Evolutionary conservation across 2,888 invertebrate genomes (phyloP).

Genomic region (Ctena decussata): DNA sequence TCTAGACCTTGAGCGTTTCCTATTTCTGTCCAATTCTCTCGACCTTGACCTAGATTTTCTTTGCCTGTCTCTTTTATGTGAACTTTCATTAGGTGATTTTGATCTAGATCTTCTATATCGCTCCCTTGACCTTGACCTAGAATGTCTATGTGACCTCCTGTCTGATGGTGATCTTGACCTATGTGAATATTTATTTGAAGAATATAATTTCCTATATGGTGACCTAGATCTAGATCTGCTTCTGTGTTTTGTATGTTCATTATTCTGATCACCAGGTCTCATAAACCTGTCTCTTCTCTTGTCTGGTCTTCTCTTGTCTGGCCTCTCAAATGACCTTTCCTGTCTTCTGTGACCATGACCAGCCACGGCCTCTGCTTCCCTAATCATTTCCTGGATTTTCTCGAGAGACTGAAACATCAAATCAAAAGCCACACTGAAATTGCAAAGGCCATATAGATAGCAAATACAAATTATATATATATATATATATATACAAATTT

Average conservation of each 20-base stretch:
- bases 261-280: slow-evolving; percentile 62
- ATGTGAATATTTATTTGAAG: slow-evolving; percentile 2
- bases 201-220: neutral
- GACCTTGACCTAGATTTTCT: slow-evolving; percentile 46
- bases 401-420: slow-evolving; percentile 88
- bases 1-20: slow-evolving; percentile 31
- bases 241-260: slow-evolving; percentile 8
- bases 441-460: no score
- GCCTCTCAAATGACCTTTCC: slow-evolving; percentile 14
- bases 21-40: slow-evolving; percentile 38
- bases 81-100: neutral
- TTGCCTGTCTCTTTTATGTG: slow-evolving; percentile 12
- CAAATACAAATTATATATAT: no score
- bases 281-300: slow-evolving; percentile 64
- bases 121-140: slow-evolving; percentile 53
- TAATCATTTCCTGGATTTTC: slow-evolving; percentile 88
- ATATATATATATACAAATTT: no score
- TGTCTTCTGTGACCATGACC: slow-evolving; percentile 8
- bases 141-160: slow-evolving; percentile 9
- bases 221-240: slow-evolving; percentile 31
- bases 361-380: slow-evolving; percentile 87
- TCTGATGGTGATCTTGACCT: slow-evolving; percentile 50
- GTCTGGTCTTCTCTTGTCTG: slow-evolving; percentile 30
- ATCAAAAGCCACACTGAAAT: no score
- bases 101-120: slow-evolving; percentile 26